Evolutionary conservation across 2,113 vertebrate genomes (phyloP).

Genomic region (Hystrix cristata): DNA sequence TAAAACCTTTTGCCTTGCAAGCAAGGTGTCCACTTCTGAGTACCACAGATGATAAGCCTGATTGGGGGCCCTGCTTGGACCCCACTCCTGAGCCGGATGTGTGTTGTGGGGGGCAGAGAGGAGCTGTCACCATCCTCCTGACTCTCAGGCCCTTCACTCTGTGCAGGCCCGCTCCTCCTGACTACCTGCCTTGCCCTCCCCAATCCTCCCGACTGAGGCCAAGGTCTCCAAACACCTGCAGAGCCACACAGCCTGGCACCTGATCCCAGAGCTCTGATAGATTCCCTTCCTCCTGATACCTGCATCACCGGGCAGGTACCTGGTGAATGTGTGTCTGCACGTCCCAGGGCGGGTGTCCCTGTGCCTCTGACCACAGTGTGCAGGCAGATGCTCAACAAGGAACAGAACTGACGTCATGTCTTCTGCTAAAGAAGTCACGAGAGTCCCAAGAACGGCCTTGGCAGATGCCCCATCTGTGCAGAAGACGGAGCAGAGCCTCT

Average conservation of each 20-base stretch:
- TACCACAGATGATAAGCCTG: neutral
- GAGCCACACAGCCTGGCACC: neutral
- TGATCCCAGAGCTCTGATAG: neutral
- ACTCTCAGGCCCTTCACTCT: neutral
- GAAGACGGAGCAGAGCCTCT: neutral
- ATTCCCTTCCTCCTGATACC: neutral
- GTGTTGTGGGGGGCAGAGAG: accelerated
- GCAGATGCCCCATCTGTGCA: neutral
- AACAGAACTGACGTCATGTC: neutral
- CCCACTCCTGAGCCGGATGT: neutral
- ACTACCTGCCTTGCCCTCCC: neutral
- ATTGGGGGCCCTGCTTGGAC: neutral
- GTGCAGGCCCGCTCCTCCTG: neutral
- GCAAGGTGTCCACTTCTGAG: neutral
- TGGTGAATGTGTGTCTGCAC: neutral
- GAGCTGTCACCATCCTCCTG: neutral
- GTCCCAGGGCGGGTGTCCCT: neutral
- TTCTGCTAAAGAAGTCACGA: neutral
- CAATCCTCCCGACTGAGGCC: neutral
- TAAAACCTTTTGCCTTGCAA: neutral
- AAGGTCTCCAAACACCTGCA: neutral
- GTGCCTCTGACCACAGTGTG: neutral
- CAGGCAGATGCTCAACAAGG: neutral
- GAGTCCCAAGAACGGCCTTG: neutral
- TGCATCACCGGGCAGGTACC: neutral